Conservation (phyloP, 2,113 vertebrate species). For the Steatornis caripensis region DNA sequence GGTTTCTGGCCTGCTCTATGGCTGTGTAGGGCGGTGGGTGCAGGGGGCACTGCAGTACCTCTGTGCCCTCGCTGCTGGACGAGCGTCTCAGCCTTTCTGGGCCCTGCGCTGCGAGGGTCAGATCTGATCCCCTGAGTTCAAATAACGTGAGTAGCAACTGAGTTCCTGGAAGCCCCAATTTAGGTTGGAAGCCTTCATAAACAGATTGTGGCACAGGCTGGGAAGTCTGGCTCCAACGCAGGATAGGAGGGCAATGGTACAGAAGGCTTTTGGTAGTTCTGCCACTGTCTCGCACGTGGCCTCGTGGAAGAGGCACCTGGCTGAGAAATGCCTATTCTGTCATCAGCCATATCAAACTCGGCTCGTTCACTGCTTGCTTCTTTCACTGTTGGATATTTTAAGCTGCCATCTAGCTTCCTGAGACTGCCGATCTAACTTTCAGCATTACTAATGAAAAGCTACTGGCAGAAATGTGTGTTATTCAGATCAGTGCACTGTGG, state of each 20-base stretch:
- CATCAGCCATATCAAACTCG: fast-evolving
- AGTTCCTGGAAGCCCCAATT: neutral
- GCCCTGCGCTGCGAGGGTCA: neutral
- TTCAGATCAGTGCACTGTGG: neutral
- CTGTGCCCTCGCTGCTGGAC: neutral
- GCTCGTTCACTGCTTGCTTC: neutral
- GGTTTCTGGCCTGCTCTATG: neutral
- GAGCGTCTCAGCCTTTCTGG: neutral
- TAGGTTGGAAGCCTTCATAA: neutral
- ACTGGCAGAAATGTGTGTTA: neutral
- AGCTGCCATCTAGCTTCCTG: neutral
- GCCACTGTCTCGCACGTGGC: fast-evolving
- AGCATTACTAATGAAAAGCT: neutral
- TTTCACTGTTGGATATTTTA: neutral
- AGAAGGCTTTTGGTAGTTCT: neutral
- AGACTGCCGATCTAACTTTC: neutral
- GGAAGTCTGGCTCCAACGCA: no score
- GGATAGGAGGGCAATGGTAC: neutral
- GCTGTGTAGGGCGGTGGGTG: neutral
- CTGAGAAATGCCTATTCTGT: neutral
- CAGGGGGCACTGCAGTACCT: neutral
- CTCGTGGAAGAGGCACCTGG: neutral
- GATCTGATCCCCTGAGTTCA: neutral
- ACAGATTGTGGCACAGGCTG: neutral
- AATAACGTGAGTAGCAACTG: neutral